phyloP scores from a whole-genome alignment of 1,140 invertebrate species.

The Acromyrmex heyeri region DNA sequence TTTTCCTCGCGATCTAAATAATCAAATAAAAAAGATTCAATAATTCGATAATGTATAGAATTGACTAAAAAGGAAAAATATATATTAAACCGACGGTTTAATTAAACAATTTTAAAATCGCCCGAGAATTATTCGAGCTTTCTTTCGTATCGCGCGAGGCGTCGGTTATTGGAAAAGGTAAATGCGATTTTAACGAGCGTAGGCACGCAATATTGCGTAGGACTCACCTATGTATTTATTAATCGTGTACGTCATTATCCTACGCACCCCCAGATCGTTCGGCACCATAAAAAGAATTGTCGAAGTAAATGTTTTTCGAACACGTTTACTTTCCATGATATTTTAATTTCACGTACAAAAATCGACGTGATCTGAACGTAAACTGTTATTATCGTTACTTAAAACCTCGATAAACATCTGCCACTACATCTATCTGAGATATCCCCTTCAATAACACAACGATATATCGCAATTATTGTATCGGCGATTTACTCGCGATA shows the following conservation, averaged over 20 bases:
- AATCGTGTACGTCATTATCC: slow-evolving; percentile 65
- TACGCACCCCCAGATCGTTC: slow-evolving; percentile 61
- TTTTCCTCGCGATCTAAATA: background rate
- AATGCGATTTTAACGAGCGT: slow-evolving; percentile 67
- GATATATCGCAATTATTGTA: slow-evolving; percentile 20
- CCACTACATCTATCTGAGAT: background rate
- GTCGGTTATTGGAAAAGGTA: slow-evolving; percentile 47
- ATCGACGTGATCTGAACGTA: background rate
- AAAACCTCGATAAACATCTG: slow-evolving; percentile 3
- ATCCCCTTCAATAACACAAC: background rate
- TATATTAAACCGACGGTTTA: background rate
- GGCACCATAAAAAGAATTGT: slow-evolving; percentile 52
- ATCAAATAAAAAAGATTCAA: background rate
- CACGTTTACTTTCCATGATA: background rate
- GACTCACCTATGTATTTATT: slow-evolving; percentile 65
- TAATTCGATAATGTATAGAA: background rate
- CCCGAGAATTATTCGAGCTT: slow-evolving; percentile 1
- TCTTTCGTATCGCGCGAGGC: slow-evolving; percentile 6
- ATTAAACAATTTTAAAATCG: slow-evolving; percentile 5
- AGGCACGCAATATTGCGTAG: slow-evolving; percentile 66
- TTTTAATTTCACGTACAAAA: background rate
- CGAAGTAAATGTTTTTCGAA: background rate
- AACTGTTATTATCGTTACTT: background rate
- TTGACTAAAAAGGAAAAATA: background rate
- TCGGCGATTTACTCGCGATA: slow-evolving; percentile 12